phyloP scores from a whole-genome alignment of 1,140 invertebrate genomes.

The Proctacanthus coquilletti region DNA sequence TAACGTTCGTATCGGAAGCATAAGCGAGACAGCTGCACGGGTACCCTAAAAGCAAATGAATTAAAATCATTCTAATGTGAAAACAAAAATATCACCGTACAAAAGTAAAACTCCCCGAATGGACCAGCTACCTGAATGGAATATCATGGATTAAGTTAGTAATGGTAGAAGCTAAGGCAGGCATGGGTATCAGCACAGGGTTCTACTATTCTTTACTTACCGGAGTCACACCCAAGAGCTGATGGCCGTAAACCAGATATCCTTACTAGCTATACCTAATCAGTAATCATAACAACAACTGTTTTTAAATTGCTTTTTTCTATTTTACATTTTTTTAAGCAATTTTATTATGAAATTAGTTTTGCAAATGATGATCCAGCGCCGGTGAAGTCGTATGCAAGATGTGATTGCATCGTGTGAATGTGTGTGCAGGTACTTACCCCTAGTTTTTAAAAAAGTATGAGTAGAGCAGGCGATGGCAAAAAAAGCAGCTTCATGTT shows the following conservation, averaged over 20 bases:
- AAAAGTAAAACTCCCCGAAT: too few species aligned
- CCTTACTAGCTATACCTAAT: conserved; percentile 18
- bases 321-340: too few species aligned
- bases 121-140: too few species aligned
- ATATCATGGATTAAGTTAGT: too few species aligned
- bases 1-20: conserved; percentile 23
- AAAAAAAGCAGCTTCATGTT: too few species aligned
- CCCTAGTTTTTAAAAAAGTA: not conserved
- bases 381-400: too few species aligned
- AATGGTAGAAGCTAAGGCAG: conserved; percentile 6
- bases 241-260: not conserved
- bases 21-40: conserved; percentile 28
- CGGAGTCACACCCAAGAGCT: conserved; percentile 20
- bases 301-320: conserved; percentile 10
- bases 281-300: conserved; percentile 25
- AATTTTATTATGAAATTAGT: too few species aligned
- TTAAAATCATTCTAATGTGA: conserved; percentile 13
- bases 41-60: conserved; percentile 20
- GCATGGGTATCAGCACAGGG: conserved; percentile 1
- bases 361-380: too few species aligned
- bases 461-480: conserved; percentile 4
- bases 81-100: conserved; percentile 8
- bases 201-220: conserved; percentile 5
- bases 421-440: too few species aligned
- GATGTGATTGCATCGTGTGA: too few species aligned